Evolutionary conservation across 2,113 vertebrate species (phyloP).

Genomic region (Phalacrocorax pelagicus): DNA sequence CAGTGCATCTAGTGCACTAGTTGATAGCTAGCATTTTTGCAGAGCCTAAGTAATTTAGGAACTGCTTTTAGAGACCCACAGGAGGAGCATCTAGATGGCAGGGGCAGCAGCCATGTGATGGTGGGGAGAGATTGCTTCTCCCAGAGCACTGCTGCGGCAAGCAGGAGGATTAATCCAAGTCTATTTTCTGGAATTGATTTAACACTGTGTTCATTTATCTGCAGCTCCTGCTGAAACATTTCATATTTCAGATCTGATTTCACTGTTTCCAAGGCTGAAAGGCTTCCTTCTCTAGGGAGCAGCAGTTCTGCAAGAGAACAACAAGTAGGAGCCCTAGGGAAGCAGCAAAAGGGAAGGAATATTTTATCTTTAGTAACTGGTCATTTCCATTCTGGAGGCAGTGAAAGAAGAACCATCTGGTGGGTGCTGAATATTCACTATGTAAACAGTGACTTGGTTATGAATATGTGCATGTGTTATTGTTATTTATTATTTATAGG

Average conservation of each 20-base stretch:
- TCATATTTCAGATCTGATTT: constrained; percentile 55
- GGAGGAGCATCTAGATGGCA: neutral
- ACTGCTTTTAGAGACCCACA: neutral
- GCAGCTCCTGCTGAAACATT: constrained; percentile 36
- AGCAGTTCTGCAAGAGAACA: constrained; percentile 56
- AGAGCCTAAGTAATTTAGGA: neutral
- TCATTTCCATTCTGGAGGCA: constrained; percentile 68
- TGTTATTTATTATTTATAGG: constrained; percentile 50
- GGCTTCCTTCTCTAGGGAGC: constrained; percentile 30
- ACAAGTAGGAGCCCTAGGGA: constrained; percentile 51
- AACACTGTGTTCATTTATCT: constrained; percentile 48
- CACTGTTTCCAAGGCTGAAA: constrained; percentile 32
- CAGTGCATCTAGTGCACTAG: neutral
- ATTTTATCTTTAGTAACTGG: constrained; percentile 68
- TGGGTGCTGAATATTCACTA: constrained; percentile 63
- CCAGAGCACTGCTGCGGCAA: neutral
- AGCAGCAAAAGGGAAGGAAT: constrained; percentile 39
- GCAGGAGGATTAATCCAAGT: constrained; percentile 29
- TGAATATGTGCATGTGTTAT: constrained; percentile 30
- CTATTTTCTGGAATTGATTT: constrained; percentile 53
- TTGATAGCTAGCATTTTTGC: neutral
- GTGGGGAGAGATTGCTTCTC: neutral
- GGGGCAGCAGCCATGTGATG: neutral
- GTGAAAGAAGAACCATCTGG: constrained; percentile 55
- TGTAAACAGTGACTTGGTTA: constrained; percentile 26